Conservation (phyloP, 2,888 invertebrate species). For the Stenoptilia bipunctidactyla region DNA sequence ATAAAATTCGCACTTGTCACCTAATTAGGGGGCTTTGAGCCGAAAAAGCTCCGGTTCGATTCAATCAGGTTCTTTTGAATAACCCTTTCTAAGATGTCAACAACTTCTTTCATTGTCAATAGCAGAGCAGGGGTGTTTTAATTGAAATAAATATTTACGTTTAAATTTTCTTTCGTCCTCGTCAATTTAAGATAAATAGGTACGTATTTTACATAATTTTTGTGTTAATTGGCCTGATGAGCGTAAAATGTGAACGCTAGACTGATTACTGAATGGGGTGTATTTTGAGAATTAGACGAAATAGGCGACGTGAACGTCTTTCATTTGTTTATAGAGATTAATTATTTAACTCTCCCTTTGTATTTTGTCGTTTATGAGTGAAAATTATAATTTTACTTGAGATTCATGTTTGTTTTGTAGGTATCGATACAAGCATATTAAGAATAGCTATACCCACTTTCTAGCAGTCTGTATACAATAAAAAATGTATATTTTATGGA, state of each 20-base stretch:
- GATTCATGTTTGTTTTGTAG: too few species aligned
- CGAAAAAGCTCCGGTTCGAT: not conserved
- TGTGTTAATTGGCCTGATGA: not conserved
- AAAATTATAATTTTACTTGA: too few species aligned
- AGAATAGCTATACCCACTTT: too few species aligned
- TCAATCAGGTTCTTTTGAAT: constrained; percentile 34
- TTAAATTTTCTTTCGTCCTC: constrained; percentile 40
- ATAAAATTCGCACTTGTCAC: not conserved
- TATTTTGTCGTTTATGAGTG: too few species aligned
- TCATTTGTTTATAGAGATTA: too few species aligned
- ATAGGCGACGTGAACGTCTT: not conserved
- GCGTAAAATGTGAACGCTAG: not conserved
- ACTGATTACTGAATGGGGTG: not conserved
- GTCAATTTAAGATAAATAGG: constrained; percentile 24
- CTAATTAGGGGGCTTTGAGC: not conserved
- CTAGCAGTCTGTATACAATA: too few species aligned
- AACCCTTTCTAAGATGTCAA: constrained; percentile 58
- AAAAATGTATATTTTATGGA: too few species aligned
- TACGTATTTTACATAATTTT: not conserved
- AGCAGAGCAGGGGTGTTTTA: constrained; percentile 38
- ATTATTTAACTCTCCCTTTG: too few species aligned
- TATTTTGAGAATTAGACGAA: not conserved
- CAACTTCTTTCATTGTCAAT: constrained; percentile 50
- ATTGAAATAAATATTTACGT: constrained; percentile 64
- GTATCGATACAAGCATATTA: too few species aligned